These are phyloP conservation scores for Slavum lentiscoides DNA, from an alignment of 2,888 invertebrate genomes.

Conservation along the genomic window DNA sequence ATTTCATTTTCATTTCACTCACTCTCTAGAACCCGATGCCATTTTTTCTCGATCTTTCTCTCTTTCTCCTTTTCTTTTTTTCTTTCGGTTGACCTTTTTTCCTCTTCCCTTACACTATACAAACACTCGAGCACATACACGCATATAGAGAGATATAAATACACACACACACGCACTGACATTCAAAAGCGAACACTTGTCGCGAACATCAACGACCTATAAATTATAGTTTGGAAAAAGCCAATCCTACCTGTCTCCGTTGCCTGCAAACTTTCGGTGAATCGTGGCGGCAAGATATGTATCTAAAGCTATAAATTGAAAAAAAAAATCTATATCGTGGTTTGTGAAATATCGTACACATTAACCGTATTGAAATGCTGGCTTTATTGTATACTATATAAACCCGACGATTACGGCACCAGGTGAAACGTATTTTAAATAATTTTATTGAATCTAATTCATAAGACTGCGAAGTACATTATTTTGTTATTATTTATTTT, in stretches of 20 bases:
- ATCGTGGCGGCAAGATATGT: too few species aligned
- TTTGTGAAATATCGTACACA: neutral
- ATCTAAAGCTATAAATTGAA: neutral
- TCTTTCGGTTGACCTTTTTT: conserved; percentile 35
- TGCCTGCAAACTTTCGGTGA: neutral
- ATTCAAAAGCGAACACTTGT: conserved; percentile 36
- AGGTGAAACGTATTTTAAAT: too few species aligned
- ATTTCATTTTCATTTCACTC: conserved; percentile 34
- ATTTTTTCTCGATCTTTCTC: conserved; percentile 30
- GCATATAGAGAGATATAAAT: too few species aligned
- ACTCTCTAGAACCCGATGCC: neutral
- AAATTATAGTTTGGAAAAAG: conserved; percentile 35
- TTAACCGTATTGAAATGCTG: neutral
- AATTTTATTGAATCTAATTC: too few species aligned
- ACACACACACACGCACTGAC: neutral
- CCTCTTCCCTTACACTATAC: neutral
- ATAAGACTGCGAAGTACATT: too few species aligned
- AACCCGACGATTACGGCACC: too few species aligned
- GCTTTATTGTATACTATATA: neutral
- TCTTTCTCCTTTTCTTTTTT: conserved; percentile 7
- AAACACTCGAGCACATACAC: neutral
- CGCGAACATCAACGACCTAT: conserved; percentile 28
- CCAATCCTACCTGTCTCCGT: conserved; percentile 11
- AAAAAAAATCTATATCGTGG: neutral
- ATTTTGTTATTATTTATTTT: too few species aligned